Evolutionary conservation across 2,797 vertebrate species (phyloP).

Genomic region (Tapirus indicus): DNA sequence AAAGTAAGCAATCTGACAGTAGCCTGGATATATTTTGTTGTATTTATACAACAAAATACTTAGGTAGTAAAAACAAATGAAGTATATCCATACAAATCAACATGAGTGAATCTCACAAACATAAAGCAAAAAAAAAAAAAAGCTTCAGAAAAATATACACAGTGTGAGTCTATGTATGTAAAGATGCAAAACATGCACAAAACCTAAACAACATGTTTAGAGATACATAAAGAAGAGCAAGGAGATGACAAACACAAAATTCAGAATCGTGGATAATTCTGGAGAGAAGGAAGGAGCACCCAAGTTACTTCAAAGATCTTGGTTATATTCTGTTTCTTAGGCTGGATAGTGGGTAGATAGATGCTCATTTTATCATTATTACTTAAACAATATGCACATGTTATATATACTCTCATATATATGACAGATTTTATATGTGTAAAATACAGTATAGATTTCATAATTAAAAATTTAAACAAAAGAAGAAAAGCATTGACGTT

Average conservation of each 20-base stretch:
- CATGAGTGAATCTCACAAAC: neutral
- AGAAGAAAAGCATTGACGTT: neutral
- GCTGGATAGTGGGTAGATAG: neutral
- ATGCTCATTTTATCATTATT: neutral
- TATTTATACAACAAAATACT: neutral
- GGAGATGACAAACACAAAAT: neutral
- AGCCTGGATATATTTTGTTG: neutral
- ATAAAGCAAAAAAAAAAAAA: neutral
- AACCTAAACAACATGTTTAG: neutral
- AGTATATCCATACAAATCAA: neutral
- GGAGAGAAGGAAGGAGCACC: neutral
- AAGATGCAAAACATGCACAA: neutral
- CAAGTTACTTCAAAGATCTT: neutral
- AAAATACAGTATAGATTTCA: slow-evolving; percentile 15
- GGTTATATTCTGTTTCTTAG: neutral
- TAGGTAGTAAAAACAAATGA: neutral
- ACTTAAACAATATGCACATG: neutral
- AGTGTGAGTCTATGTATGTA: neutral
- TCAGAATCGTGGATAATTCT: neutral
- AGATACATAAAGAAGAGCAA: slow-evolving; percentile 35
- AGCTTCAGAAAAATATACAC: neutral
- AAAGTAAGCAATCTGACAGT: slow-evolving; percentile 26
- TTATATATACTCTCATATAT: neutral
- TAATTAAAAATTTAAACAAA: slow-evolving; percentile 22
- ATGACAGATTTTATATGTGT: neutral